Base-by-base conservation (phyloP, 53 echinoderm and acorn worm species). In the Henricia sp. region DNA sequence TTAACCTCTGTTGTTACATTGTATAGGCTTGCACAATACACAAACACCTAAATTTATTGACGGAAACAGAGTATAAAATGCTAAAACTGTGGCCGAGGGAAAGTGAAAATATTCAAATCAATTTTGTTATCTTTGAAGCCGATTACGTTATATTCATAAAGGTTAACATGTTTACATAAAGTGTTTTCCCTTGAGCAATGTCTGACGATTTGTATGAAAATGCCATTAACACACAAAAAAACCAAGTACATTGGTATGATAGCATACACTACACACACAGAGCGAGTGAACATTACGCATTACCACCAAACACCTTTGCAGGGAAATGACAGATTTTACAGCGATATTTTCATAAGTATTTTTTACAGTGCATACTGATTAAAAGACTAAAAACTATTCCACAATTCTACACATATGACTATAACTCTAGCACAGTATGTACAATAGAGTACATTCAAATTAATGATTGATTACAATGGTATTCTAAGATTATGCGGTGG, bases 371-470 rank as follows among this genome's bases (percentile, higher is more conserved):
- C 67, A 1, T 37, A 37, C 39, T n/a, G 12, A 37, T 21, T 38
- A 67, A 67, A 37, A 3, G 67, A 57, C 56, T 37, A 41, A 57
- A 56, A 75, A 74, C 12, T 6, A 13, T 73, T n/a, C n/a, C n/a
- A n/a, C n/a, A n/a, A n/a, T n/a, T n/a, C n/a, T n/a, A n/a, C n/a
- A n/a, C 54, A 32, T 12, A 16, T 55, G 27, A 75, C 40, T 19
- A 34, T 63, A 44, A 41, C 42, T 77, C 59, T 60, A 43, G 78
- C 78, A 60, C 60, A 77, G 63, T 77, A 77, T 77, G 60, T 77
- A 77, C 78, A 77, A 63, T 62, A 43, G 30, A 63, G 62, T 44
- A 13, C 33, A 21, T 74, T 46, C 10, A 46, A 14, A 42, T 42
- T 44, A n/a, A n/a, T n/a, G n/a, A n/a, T n/a, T n/a, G n/a, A n/a